phyloP scores from a whole-genome alignment of 2,113 vertebrate species.

The Prolemur simus region DNA sequence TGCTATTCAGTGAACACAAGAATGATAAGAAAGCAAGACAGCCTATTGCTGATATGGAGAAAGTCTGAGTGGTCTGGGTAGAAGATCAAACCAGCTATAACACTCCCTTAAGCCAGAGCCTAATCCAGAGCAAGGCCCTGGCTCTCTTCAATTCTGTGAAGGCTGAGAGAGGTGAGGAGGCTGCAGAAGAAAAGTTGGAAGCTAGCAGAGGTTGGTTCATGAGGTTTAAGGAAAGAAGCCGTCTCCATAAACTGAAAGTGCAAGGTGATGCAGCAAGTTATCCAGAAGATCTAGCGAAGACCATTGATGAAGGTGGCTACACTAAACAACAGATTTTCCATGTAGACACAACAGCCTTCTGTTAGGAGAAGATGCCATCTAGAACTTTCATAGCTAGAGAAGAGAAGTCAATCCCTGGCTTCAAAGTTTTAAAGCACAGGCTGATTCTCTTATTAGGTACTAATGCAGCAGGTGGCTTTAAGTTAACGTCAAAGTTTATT shows the following conservation, averaged over 20 bases:
- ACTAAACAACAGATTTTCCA: not conserved
- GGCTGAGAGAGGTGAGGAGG: not conserved
- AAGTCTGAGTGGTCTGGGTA: not conserved
- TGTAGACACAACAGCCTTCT: not conserved
- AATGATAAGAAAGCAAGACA: not conserved
- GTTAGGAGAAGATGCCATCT: not conserved
- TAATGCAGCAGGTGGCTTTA: not conserved
- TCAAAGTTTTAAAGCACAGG: not conserved
- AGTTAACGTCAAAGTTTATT: not conserved
- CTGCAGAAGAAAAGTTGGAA: not conserved
- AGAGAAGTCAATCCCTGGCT: not conserved
- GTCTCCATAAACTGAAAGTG: not conserved
- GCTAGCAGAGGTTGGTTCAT: not conserved
- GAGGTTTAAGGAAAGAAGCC: not conserved
- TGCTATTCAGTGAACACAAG: not conserved
- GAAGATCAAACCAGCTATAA: not conserved
- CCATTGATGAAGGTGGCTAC: not conserved
- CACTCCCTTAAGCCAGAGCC: not conserved
- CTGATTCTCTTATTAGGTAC: not conserved
- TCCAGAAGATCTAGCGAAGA: not conserved
- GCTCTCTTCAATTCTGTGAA: not conserved
- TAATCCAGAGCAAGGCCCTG: not conserved
- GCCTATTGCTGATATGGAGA: not conserved
- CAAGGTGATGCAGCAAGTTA: not conserved
- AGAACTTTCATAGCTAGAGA: not conserved